Conservation (phyloP, 1,140 invertebrate species). For the Drosophila athabasca region DNA sequence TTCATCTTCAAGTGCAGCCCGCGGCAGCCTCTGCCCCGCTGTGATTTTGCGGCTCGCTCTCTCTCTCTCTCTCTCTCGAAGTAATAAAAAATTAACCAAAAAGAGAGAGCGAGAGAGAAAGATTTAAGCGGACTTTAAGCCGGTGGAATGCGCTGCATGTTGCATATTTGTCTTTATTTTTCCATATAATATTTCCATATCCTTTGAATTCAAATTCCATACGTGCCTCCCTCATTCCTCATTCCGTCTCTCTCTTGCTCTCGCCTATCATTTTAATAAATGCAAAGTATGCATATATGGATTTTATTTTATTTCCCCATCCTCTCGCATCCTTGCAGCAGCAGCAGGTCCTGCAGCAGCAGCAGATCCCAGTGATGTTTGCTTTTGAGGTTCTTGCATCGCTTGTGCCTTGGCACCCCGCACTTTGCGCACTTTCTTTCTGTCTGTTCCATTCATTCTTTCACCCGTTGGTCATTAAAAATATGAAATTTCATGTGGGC, state of each 20-base stretch:
- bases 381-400: slow-evolving; percentile 32
- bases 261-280: slow-evolving; percentile 28
- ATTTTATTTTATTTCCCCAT: slow-evolving; percentile 39
- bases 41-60: no score
- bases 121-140: no score
- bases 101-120: no score
- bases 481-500: slow-evolving; percentile 69
- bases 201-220: slow-evolving; percentile 26
- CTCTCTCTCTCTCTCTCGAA: neutral
- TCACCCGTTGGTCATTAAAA: slow-evolving; percentile 63
- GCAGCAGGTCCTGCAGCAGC: no score
- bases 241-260: neutral
- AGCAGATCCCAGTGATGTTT: slow-evolving; percentile 24
- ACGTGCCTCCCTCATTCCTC: neutral
- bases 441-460: slow-evolving; percentile 6
- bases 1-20: no score
- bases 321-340: neutral
- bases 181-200: neutral
- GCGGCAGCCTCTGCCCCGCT: no score
- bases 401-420: slow-evolving; percentile 11
- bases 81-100: no score
- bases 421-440: slow-evolving; percentile 6
- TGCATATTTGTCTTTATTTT: no score
- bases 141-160: no score
- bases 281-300: slow-evolving; percentile 46